Percentiles rank a stretch among this genome's conserved stretches.
phyloP scores from a whole-genome alignment of 2,888 invertebrate species.

The Uloborus plumipes region DNA sequence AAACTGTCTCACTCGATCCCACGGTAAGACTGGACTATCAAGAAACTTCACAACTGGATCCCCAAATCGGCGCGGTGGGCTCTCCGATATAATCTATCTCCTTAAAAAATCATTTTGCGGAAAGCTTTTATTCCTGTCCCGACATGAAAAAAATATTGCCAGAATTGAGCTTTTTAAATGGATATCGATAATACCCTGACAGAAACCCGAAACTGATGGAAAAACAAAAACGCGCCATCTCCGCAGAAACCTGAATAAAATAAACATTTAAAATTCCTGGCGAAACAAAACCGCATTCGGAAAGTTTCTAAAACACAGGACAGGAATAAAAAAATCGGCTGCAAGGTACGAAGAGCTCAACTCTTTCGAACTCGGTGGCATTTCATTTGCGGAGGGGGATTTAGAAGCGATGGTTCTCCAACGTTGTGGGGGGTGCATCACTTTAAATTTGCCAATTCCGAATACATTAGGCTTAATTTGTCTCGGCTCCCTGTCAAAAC shows the following conservation, averaged over 20 bases:
- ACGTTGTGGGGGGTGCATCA: conserved; percentile 59
- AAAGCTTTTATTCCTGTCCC: too few species aligned
- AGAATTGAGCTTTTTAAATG: conserved; percentile 42
- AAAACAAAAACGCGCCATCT: conserved; percentile 6
- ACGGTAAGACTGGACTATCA: too few species aligned
- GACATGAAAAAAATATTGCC: not conserved
- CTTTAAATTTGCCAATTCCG: conserved; percentile 64
- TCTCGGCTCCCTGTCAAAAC: conserved; percentile 59
- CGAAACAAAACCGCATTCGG: conserved; percentile 32
- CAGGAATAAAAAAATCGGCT: not conserved
- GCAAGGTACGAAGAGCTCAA: conserved; percentile 27
- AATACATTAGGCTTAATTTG: conserved; percentile 66
- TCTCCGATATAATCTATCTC: too few species aligned
- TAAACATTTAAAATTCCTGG: conserved; percentile 54
- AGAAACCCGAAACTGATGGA: conserved; percentile 5
- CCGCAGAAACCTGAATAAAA: conserved; percentile 42
- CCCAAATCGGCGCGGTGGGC: too few species aligned
- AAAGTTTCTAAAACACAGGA: conserved; percentile 22
- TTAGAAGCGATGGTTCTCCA: conserved; percentile 37
- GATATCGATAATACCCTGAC: conserved; percentile 52
- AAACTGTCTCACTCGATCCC: too few species aligned
- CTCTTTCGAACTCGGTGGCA: conserved; percentile 45
- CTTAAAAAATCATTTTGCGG: too few species aligned
- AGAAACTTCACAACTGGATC: too few species aligned
- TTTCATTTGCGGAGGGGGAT: conserved; percentile 46